Conservation (phyloP, 2,797 vertebrate genomes). For the Falco naumanni region DNA sequence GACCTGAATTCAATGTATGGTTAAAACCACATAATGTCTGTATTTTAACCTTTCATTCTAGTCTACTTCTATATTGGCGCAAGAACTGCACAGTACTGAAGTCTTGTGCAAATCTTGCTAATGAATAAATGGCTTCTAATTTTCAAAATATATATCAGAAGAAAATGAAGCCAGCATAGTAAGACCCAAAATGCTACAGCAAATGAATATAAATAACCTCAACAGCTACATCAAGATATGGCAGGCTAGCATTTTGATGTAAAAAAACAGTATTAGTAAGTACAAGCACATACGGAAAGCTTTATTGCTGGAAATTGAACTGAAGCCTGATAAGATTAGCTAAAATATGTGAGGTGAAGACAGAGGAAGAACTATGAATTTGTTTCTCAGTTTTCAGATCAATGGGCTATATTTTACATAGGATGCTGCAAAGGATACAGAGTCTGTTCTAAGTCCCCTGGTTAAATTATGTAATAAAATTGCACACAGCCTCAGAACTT, state of each 20-base stretch:
- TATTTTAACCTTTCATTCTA: neutral
- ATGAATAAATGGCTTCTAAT: neutral
- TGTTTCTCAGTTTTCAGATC: neutral
- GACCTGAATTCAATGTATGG: neutral
- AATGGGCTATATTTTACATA: neutral
- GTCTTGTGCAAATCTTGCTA: neutral
- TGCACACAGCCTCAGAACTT: neutral
- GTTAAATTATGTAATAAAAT: neutral
- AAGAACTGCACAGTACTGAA: neutral
- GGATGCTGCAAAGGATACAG: neutral
- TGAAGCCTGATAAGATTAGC: slow-evolving; percentile 1
- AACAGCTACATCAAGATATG: neutral
- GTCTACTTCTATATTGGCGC: neutral
- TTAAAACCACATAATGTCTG: neutral
- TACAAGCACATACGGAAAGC: slow-evolving; percentile 12
- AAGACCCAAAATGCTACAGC: neutral
- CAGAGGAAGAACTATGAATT: neutral
- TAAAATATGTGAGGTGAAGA: neutral
- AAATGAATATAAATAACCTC: slow-evolving; percentile 14
- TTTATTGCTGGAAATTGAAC: slow-evolving; percentile 8
- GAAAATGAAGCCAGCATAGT: neutral
- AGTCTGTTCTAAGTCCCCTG: neutral
- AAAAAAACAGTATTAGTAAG: neutral
- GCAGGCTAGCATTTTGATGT: neutral
- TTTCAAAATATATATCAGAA: neutral